phyloP scores from a whole-genome alignment of 2,888 invertebrate species.

The Phorcus lineatus region DNA sequence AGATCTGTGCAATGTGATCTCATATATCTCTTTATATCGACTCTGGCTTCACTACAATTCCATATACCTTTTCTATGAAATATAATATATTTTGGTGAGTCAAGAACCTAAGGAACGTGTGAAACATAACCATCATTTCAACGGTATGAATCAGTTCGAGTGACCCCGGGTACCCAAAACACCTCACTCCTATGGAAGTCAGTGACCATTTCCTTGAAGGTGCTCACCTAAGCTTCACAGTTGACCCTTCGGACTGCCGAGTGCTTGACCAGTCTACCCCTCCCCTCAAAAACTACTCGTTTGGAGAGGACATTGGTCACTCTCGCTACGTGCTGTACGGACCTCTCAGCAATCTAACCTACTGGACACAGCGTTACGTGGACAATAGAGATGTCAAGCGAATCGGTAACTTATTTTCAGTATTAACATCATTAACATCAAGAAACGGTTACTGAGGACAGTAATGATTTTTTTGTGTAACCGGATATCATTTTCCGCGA shows the following conservation, averaged over 20 bases:
- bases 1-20: too few species aligned
- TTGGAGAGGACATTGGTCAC: background rate
- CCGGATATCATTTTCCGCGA: too few species aligned
- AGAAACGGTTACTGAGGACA: too few species aligned
- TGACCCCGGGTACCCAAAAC: background rate
- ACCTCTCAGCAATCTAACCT: background rate
- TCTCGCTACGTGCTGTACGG: background rate
- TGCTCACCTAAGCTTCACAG: background rate
- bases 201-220: background rate
- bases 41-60: too few species aligned
- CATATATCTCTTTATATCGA: too few species aligned
- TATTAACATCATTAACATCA: background rate
- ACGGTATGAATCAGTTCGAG: constrained; percentile 21
- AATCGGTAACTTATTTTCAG: background rate
- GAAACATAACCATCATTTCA: too few species aligned
- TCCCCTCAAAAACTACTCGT: background rate
- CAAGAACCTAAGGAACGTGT: too few species aligned
- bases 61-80: too few species aligned
- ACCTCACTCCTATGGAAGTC: background rate
- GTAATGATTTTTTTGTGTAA: too few species aligned
- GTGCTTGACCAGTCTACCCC: background rate
- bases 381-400: background rate
- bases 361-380: background rate
- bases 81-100: too few species aligned
- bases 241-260: background rate